Evolutionary conservation across 1,140 invertebrate genomes (phyloP).

Genomic region (Pygmarrhopalites habei): DNA sequence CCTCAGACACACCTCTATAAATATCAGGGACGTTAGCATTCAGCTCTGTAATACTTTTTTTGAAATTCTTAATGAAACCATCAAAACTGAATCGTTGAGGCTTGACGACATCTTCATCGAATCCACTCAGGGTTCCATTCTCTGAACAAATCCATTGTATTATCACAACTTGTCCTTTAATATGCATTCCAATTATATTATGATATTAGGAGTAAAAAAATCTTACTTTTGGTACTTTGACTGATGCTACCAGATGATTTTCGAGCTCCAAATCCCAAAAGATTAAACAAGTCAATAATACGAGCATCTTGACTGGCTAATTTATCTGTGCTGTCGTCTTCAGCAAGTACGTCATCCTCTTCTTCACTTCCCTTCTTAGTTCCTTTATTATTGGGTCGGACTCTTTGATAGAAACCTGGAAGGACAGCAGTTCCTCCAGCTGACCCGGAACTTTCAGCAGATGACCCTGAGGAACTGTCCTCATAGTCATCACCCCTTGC

Average conservation of each 20-base stretch:
- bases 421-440: no score
- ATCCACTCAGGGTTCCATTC: conserved; percentile 14
- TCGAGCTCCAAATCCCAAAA: background rate
- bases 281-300: background rate
- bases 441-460: no score
- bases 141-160: background rate
- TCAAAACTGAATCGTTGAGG: conserved; percentile 6
- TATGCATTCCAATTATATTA: background rate
- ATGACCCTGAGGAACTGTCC: no score
- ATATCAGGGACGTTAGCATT: conserved; percentile 5
- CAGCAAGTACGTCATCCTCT: background rate
- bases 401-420: no score
- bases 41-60: background rate
- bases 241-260: background rate
- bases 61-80: background rate
- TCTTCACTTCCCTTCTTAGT: background rate
- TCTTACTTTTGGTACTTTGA: no score
- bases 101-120: conserved; percentile 7
- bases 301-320: background rate
- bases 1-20: conserved; percentile 19
- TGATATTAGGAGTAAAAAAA: no score
- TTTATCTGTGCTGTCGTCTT: background rate
- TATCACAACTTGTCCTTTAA: background rate
- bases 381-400: background rate
- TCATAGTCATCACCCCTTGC: background rate